phyloP scores from a whole-genome alignment of 2,888 invertebrate genomes.

The Nezara viridula region DNA sequence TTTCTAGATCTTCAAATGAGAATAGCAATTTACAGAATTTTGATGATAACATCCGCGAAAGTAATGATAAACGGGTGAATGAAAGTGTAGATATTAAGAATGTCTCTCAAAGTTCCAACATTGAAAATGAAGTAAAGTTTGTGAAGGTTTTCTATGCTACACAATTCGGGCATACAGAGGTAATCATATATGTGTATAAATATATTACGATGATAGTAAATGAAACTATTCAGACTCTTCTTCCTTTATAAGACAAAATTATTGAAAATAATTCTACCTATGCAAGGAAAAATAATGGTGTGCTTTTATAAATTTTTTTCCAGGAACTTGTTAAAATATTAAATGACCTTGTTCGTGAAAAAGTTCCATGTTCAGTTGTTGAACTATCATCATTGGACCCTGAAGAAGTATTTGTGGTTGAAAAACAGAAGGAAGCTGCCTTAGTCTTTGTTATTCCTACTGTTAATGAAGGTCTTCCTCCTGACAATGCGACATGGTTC shows the following conservation, averaged over 20 bases:
- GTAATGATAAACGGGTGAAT: not conserved
- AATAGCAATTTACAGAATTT: not conserved
- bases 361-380: slow-evolving; percentile 2
- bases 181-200: not conserved
- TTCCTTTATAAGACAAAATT: not conserved
- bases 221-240: not conserved
- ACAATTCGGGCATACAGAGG: slow-evolving; percentile 54
- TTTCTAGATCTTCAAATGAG: not conserved
- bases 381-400: slow-evolving; percentile 62
- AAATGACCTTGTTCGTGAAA: not conserved
- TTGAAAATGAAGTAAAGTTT: not conserved
- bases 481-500: slow-evolving; percentile 71
- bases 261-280: too few species aligned
- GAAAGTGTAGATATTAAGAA: not conserved
- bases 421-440: slow-evolving; percentile 18
- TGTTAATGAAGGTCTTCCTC: slow-evolving; percentile 71
- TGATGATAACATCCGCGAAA: not conserved
- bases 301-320: not conserved
- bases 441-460: slow-evolving; percentile 72
- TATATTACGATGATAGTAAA: not conserved
- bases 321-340: slow-evolving; percentile 6
- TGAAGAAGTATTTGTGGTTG: slow-evolving; percentile 60
- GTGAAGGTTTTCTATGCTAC: slow-evolving; percentile 51
- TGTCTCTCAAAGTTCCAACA: not conserved
- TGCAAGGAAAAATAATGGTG: not conserved